Conservation (phyloP, 2,797 vertebrate species). For the Salmo trutta region DNA sequence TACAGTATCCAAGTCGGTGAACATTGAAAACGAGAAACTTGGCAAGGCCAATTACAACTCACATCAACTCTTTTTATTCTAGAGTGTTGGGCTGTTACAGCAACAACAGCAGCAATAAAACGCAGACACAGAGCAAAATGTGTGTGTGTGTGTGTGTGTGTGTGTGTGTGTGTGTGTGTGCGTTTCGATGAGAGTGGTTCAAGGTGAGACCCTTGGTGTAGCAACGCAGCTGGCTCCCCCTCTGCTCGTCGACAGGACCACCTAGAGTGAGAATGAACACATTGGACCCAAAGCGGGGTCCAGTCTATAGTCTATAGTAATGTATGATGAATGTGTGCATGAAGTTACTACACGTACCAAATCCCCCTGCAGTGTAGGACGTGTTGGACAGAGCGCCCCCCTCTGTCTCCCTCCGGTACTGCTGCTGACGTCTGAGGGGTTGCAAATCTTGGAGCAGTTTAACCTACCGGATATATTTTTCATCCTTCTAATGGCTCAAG, state of each 20-base stretch:
- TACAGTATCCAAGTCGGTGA: slow-evolving; percentile 43
- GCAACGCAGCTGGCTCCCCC: slow-evolving; percentile 37
- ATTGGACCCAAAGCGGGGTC: slow-evolving; percentile 46
- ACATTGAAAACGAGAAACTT: slow-evolving; percentile 53
- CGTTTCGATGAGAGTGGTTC: slow-evolving; percentile 23
- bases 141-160: slow-evolving; percentile 41
- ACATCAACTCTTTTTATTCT: slow-evolving; percentile 37
- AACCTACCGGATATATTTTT: too few relatives aligned
- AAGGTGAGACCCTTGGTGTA: slow-evolving; percentile 62
- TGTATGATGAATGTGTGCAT: slow-evolving; percentile 69
- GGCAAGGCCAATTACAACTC: slow-evolving; percentile 38
- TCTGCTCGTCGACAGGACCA: slow-evolving; percentile 66
- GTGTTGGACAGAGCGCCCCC: slow-evolving; percentile 46
- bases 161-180: too few relatives aligned
- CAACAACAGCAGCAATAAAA: slow-evolving; percentile 56
- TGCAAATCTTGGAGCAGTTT: too few relatives aligned
- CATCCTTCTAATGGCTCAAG: too few relatives aligned
- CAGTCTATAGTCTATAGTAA: slow-evolving; percentile 51
- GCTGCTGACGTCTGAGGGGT: slow-evolving; percentile 7
- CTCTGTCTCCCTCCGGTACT: slow-evolving; percentile 29
- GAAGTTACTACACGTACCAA: slow-evolving; percentile 46
- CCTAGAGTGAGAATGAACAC: slow-evolving; percentile 61
- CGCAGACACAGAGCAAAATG: slow-evolving; percentile 29
- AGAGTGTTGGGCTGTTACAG: slow-evolving; percentile 39
- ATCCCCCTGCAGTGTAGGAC: slow-evolving; percentile 36